Conservation (phyloP, 92 coral and sea anemone genomes). For the Desmophyllum pertusum region DNA sequence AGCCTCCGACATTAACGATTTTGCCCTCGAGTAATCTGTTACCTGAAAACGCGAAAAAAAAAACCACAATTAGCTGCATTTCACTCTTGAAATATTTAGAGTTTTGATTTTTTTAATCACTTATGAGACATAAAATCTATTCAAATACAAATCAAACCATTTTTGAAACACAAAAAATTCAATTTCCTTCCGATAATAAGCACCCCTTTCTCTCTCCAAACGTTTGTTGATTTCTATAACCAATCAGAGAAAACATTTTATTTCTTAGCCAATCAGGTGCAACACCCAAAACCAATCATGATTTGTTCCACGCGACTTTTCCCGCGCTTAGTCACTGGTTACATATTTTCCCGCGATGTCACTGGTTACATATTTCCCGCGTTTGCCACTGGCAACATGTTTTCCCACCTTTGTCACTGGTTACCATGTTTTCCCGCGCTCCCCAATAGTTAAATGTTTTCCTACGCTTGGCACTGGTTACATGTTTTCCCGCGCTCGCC, state of each 20-base stretch:
- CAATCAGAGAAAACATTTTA: not conserved
- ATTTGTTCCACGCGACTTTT: not conserved
- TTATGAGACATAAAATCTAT: too few species aligned
- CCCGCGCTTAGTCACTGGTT: not conserved
- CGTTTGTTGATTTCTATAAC: too few species aligned
- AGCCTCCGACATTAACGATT: constrained; percentile 51
- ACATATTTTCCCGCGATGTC: not conserved
- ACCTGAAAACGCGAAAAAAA: constrained; percentile 53
- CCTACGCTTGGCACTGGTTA: too few species aligned
- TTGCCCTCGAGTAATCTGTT: constrained; percentile 72
- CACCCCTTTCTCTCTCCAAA: too few species aligned
- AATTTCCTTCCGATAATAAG: not conserved
- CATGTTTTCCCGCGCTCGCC: not conserved
- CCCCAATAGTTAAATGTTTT: too few species aligned
- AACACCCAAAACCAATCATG: not conserved
- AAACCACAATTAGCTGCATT: not conserved
- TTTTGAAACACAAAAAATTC: not conserved
- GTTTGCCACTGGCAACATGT: too few species aligned
- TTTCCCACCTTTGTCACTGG: too few species aligned
- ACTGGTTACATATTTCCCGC: too few species aligned
- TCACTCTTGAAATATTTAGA: not conserved
- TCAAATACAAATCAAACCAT: too few species aligned
- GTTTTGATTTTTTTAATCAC: too few species aligned
- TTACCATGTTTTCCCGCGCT: too few species aligned
- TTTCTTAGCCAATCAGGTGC: not conserved